A percentile compares a stretch with the other conserved stretches of the same genome.
These are phyloP conservation scores for Gymnodraco acuticeps DNA, from an alignment of 2,797 vertebrate species.

Conservation along the genomic window DNA sequence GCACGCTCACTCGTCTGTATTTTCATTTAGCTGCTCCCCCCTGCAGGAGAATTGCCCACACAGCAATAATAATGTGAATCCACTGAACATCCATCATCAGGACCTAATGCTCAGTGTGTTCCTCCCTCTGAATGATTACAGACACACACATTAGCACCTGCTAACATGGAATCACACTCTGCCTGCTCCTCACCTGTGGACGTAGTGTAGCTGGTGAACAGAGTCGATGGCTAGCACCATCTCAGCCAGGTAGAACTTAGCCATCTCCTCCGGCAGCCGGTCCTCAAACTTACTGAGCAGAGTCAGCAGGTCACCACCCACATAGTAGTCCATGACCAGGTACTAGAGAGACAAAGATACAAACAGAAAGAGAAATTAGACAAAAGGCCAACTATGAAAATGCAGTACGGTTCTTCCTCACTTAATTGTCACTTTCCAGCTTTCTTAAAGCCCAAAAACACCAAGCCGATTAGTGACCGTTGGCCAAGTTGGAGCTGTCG, in stretches of 20 bases:
- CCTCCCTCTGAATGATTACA: conserved; percentile 7
- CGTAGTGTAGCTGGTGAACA: conserved; percentile 98
- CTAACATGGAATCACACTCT: neutral
- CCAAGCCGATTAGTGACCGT: too few relatives aligned
- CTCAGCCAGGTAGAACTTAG: conserved; percentile 97
- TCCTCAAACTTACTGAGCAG: conserved; percentile 99
- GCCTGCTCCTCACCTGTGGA: conserved; percentile 90
- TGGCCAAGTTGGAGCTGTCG: too few relatives aligned
- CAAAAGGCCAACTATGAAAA: too few relatives aligned
- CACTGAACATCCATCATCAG: conserved; percentile 39
- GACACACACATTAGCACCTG: neutral
- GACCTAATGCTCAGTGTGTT: conserved; percentile 14
- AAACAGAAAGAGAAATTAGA: neutral
- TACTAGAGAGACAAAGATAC: conserved; percentile 82
- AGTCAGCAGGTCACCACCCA: conserved; percentile 97
- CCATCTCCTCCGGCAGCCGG: conserved; percentile 97
- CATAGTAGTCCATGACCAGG: conserved; percentile 99
- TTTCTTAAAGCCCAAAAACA: too few relatives aligned
- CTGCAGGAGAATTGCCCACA: conserved; percentile 38
- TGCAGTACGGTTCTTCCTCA: too few relatives aligned
- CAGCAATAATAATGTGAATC: conserved; percentile 52
- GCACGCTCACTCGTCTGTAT: neutral
- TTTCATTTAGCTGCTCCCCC: conserved; percentile 37
- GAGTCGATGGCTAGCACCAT: conserved; percentile 99
- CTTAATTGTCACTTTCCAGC: too few relatives aligned